Conservation (phyloP, 2,113 vertebrate genomes). For the Proteles cristata region DNA sequence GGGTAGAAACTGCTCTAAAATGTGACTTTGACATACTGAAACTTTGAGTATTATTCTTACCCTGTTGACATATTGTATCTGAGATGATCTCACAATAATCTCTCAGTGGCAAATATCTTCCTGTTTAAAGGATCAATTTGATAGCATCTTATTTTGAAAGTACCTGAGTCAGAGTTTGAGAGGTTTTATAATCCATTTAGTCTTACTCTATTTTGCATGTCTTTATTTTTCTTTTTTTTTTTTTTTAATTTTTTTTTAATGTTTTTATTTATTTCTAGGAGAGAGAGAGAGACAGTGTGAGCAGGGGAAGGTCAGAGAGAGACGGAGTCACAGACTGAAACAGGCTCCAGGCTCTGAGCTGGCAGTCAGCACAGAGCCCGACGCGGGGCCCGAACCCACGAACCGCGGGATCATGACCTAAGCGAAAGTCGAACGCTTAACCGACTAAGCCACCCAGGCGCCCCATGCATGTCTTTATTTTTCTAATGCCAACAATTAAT, state of each 20-base stretch:
- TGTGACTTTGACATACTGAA: background rate
- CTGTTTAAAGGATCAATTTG: slow-evolving; percentile 17
- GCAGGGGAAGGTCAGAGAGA: too few species aligned
- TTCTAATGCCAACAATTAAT: slow-evolving; percentile 4
- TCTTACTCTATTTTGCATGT: background rate
- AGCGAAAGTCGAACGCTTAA: too few species aligned
- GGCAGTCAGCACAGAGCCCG: too few species aligned
- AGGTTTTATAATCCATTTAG: background rate
- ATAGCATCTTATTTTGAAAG: slow-evolving; percentile 50
- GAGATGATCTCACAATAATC: slow-evolving; percentile 5
- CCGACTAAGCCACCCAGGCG: too few species aligned
- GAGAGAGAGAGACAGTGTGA: too few species aligned
- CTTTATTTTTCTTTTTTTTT: slow-evolving; percentile 46
- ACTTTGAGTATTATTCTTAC: background rate
- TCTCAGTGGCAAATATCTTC: background rate
- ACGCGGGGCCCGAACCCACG: too few species aligned
- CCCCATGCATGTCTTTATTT: slow-evolving; percentile 9
- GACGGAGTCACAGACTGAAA: too few species aligned
- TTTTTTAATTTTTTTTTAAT: too few species aligned
- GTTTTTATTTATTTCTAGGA: too few species aligned
- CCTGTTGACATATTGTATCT: background rate
- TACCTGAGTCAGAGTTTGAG: background rate
- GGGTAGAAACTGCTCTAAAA: background rate
- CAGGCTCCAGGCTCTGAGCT: too few species aligned
- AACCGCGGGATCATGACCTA: too few species aligned